Conservation (phyloP, 1,140 invertebrate genomes). For the Spodoptera litura region DNA sequence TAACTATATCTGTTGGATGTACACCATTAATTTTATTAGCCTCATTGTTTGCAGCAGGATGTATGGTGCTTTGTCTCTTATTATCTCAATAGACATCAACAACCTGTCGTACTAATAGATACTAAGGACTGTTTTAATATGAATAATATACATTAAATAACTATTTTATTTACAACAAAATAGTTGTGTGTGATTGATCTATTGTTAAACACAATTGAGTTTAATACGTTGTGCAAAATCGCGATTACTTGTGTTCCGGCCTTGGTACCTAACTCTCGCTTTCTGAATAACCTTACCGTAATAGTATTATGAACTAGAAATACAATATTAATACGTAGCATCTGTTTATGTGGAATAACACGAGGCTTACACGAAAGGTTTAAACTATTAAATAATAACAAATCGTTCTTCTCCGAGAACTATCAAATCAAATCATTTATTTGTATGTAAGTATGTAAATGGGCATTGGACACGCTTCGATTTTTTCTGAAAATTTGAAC, state of each 20-base stretch:
- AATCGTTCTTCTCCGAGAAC: too few species aligned
- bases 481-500: too few species aligned
- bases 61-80: slow-evolving; percentile 22
- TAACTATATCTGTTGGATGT: not conserved
- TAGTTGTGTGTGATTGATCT: not conserved
- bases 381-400: too few species aligned
- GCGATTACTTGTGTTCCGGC: slow-evolving; percentile 23
- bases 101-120: slow-evolving; percentile 5
- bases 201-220: slow-evolving; percentile 13
- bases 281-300: slow-evolving; percentile 32
- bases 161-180: not conserved
- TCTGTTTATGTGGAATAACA: too few species aligned
- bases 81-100: slow-evolving; percentile 1
- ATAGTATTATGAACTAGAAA: slow-evolving; percentile 15
- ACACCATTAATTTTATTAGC: slow-evolving; percentile 32
- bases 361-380: too few species aligned
- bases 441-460: too few species aligned
- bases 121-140: not conserved
- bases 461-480: too few species aligned
- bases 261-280: slow-evolving; percentile 34
- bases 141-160: not conserved
- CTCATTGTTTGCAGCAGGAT: slow-evolving; percentile 25
- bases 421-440: too few species aligned
- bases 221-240: slow-evolving; percentile 38
- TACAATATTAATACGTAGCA: not conserved